Evolutionary conservation across 37 sponge, comb jelly and placozoan genomes (phyloP).

Genomic region (Haliclona indistincta): DNA sequence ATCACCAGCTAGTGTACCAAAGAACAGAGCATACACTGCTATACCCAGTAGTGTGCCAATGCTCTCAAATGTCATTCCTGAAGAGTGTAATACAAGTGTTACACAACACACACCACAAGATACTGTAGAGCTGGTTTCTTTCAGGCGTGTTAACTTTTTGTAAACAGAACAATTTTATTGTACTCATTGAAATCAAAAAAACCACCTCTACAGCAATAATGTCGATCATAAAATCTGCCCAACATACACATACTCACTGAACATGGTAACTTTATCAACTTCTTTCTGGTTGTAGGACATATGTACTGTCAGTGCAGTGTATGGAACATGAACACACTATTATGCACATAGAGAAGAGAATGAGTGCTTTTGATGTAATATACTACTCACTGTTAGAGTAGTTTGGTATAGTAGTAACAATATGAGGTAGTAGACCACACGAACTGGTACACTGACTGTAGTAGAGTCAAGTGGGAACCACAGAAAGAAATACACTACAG

Average conservation of each 20-base stretch:
- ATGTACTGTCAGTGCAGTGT: conserved; percentile 84
- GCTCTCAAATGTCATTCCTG: conserved; percentile 74
- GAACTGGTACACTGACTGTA: background rate
- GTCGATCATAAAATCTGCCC: background rate
- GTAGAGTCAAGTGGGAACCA: conserved; percentile 66
- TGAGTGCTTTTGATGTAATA: background rate
- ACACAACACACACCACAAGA: conserved; percentile 5
- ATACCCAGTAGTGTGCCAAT: conserved; percentile 71
- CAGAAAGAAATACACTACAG: conserved; percentile 43
- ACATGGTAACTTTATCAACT: conserved; percentile 79
- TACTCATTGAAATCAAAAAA: background rate
- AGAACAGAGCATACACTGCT: conserved; percentile 48
- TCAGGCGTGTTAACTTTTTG: background rate
- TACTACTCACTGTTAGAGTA: conserved; percentile 56
- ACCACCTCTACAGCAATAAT: background rate
- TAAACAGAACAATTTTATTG: background rate
- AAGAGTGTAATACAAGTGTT: background rate
- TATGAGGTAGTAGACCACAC: conserved; percentile 60
- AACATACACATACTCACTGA: conserved; percentile 41
- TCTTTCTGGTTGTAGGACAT: conserved; percentile 66
- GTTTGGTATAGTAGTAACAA: conserved; percentile 67
- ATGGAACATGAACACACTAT: conserved; percentile 86
- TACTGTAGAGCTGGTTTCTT: background rate
- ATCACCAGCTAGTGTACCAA: background rate
- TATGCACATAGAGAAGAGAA: background rate